These are phyloP conservation scores for Hemicordylus capensis DNA, from an alignment of 2,113 vertebrate species.

Conservation along the genomic window DNA sequence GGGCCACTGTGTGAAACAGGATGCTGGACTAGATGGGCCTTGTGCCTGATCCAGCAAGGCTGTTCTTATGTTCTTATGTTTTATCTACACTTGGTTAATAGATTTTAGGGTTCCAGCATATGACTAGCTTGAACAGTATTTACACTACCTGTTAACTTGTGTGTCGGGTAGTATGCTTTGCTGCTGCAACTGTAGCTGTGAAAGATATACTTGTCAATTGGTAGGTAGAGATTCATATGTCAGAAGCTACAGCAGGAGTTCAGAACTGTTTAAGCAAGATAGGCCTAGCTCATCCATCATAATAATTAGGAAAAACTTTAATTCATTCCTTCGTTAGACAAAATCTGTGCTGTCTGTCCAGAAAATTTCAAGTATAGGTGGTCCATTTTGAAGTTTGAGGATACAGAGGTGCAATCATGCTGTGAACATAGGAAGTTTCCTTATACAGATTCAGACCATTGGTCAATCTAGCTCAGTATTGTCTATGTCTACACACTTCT, in stretches of 20 bases:
- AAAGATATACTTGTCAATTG: background rate
- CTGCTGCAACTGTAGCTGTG: background rate
- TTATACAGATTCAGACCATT: too few species aligned
- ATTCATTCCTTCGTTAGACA: background rate
- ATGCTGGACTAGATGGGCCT: too few species aligned
- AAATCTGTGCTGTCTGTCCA: background rate
- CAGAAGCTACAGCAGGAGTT: background rate
- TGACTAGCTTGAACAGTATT: background rate
- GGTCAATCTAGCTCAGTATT: too few species aligned
- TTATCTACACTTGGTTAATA: background rate
- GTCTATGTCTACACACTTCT: too few species aligned
- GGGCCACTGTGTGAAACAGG: too few species aligned
- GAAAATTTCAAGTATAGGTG: background rate
- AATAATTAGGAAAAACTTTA: background rate
- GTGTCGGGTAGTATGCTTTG: background rate
- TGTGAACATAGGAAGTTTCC: too few species aligned
- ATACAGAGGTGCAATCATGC: background rate
- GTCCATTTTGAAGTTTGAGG: background rate
- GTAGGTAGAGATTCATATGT: background rate
- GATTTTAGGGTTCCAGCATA: background rate
- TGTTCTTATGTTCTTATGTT: too few species aligned
- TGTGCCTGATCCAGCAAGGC: too few species aligned
- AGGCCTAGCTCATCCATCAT: background rate
- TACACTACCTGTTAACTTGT: background rate
- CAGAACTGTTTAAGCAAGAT: background rate